phyloP scores from a whole-genome alignment of 2,888 invertebrate genomes.

The Chrysina gloriosa region DNA sequence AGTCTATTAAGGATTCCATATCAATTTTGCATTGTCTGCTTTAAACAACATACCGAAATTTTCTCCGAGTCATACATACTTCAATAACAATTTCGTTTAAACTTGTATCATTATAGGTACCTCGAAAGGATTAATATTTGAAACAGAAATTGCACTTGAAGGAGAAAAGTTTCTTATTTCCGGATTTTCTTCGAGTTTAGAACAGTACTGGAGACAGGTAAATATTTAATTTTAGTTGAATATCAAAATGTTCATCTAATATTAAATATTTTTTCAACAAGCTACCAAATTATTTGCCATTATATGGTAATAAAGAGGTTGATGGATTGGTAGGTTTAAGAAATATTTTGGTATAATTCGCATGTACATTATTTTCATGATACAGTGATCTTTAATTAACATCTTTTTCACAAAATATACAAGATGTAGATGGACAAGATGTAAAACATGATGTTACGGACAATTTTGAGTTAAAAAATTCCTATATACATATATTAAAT shows the following conservation, averaged over 20 bases:
- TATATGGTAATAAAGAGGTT: conserved; percentile 79
- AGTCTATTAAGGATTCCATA: no score
- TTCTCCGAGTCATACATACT: no score
- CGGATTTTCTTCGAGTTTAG: conserved; percentile 73
- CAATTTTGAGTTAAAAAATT: no score
- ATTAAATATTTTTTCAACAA: conserved; percentile 66
- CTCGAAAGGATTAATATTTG: conserved; percentile 89
- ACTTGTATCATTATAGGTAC: conserved; percentile 85
- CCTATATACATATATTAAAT: neutral
- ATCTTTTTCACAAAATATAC: neutral
- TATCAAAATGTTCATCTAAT: neutral
- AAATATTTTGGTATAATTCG: neutral
- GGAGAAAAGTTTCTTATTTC: conserved; percentile 86
- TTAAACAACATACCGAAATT: no score
- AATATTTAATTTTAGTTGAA: conserved; percentile 24
- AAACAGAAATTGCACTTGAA: conserved; percentile 85
- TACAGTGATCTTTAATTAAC: no score
- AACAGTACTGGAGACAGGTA: conserved; percentile 74
- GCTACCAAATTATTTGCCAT: conserved; percentile 81
- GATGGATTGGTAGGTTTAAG: conserved; percentile 76
- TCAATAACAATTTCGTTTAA: no score
- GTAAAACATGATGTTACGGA: no score
- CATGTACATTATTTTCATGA: no score
- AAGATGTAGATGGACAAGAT: no score
- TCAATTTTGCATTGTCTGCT: no score